These are phyloP conservation scores for Agrotis puta DNA, from an alignment of 2,888 invertebrate genomes.

Conservation along the genomic window DNA sequence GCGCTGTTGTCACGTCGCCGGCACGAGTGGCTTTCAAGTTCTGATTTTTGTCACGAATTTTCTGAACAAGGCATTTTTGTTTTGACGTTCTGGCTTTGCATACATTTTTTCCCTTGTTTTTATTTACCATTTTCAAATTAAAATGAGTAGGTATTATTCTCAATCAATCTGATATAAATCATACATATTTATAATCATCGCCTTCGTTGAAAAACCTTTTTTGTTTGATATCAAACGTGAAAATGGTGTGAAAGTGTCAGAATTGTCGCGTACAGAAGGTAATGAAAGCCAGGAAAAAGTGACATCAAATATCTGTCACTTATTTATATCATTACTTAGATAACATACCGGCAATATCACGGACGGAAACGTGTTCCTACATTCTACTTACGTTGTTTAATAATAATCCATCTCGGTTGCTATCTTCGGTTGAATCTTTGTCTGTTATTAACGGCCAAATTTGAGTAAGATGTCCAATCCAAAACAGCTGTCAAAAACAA, in stretches of 20 bases:
- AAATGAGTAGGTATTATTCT: background rate
- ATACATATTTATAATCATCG: background rate
- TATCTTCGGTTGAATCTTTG: no score
- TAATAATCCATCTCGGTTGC: no score
- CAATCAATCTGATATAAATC: background rate
- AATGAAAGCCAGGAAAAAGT: slow-evolving; percentile 16
- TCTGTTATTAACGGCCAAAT: no score
- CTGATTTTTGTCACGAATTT: slow-evolving; percentile 70
- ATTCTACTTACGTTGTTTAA: no score
- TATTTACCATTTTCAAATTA: background rate
- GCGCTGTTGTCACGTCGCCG: slow-evolving; percentile 68
- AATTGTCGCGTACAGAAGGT: background rate
- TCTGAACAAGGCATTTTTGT: slow-evolving; percentile 58
- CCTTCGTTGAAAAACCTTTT: background rate
- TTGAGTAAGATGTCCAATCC: no score
- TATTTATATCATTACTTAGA: background rate
- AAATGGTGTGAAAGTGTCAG: background rate
- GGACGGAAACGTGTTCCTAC: slow-evolving; percentile 11
- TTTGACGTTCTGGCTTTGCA: slow-evolving; percentile 27
- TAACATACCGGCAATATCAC: background rate
- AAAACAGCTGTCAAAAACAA: no score
- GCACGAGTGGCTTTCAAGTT: slow-evolving; percentile 64
- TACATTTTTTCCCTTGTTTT: background rate
- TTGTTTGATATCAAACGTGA: background rate
- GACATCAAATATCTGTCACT: slow-evolving; percentile 31